Conservation (phyloP, 2,113 vertebrate genomes). For the Sardina pilchardus region DNA sequence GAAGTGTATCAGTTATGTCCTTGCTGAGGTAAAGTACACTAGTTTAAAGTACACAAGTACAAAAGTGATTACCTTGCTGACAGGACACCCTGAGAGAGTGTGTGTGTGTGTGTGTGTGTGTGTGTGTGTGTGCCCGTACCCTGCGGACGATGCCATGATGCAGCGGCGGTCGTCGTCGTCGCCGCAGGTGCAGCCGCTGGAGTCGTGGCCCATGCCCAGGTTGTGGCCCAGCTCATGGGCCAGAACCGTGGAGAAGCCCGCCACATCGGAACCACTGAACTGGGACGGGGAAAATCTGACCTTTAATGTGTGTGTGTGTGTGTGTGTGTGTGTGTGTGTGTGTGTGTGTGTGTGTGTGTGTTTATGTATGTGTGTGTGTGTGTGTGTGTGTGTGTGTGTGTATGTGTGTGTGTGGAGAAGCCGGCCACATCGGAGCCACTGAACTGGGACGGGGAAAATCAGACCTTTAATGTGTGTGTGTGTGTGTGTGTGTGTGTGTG, state of each 20-base stretch:
- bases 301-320: too few species aligned
- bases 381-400: too few species aligned
- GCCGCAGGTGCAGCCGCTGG: constrained; percentile 48
- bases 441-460: constrained; percentile 66
- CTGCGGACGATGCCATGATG: constrained; percentile 73
- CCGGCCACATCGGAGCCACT: constrained; percentile 31
- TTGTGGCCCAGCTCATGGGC: constrained; percentile 90
- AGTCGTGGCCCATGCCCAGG: constrained; percentile 83
- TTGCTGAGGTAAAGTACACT: too few species aligned
- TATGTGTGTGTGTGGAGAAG: constrained; percentile 57
- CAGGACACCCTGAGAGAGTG: too few species aligned
- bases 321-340: too few species aligned
- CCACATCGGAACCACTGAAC: constrained; percentile 52
- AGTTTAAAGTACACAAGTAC: too few species aligned
- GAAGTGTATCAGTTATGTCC: too few species aligned
- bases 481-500: too few species aligned
- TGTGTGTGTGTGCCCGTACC: constrained; percentile 57
- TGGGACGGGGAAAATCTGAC: constrained; percentile 52
- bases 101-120: background rate
- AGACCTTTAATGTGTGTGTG: background rate
- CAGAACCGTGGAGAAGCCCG: constrained; percentile 71
- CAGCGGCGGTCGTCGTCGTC: constrained; percentile 53
- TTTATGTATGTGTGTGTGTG: too few species aligned
- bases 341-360: too few species aligned
- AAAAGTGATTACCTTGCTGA: too few species aligned